A percentile compares a stretch with the other conserved stretches of the same genome.
phyloP scores from a whole-genome alignment of 1,140 invertebrate species.

The Lasioglossum baleicum region DNA sequence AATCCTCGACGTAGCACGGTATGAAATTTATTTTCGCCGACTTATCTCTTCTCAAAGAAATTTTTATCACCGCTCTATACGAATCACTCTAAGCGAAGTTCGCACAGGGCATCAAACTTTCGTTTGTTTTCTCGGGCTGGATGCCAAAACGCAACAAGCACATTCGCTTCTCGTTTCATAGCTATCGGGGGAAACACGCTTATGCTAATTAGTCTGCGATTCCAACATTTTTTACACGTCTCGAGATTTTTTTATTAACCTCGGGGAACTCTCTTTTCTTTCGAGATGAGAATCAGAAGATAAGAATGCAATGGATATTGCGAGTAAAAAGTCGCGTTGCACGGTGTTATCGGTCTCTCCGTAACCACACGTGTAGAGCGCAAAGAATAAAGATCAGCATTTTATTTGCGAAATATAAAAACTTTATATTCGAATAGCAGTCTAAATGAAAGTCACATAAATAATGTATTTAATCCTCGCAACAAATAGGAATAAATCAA shows the following conservation, averaged over 20 bases:
- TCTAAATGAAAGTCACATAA: too few species aligned
- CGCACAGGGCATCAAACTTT: not conserved
- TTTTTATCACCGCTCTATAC: conserved; percentile 7
- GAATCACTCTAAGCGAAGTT: not conserved
- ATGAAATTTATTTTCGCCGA: not conserved
- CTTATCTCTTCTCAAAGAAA: not conserved
- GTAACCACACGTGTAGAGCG: too few species aligned
- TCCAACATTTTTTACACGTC: not conserved
- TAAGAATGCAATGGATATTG: too few species aligned
- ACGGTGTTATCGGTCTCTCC: too few species aligned
- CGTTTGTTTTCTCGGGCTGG: conserved; percentile 18
- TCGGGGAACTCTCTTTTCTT: too few species aligned
- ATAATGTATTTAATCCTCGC: too few species aligned
- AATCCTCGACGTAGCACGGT: too few species aligned
- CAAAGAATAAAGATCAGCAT: not conserved
- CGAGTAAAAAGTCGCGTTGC: too few species aligned
- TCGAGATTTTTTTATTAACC: not conserved
- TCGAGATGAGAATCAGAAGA: too few species aligned
- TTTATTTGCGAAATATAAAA: too few species aligned
- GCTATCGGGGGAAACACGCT: not conserved
- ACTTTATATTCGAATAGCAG: too few species aligned
- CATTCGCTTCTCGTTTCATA: conserved; percentile 15
- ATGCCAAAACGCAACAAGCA: conserved; percentile 60
- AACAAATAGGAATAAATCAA: too few species aligned
- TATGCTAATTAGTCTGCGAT: conserved; percentile 3